phyloP scores from a whole-genome alignment of 2,888 invertebrate genomes.

The Drosophila fungiperda region DNA sequence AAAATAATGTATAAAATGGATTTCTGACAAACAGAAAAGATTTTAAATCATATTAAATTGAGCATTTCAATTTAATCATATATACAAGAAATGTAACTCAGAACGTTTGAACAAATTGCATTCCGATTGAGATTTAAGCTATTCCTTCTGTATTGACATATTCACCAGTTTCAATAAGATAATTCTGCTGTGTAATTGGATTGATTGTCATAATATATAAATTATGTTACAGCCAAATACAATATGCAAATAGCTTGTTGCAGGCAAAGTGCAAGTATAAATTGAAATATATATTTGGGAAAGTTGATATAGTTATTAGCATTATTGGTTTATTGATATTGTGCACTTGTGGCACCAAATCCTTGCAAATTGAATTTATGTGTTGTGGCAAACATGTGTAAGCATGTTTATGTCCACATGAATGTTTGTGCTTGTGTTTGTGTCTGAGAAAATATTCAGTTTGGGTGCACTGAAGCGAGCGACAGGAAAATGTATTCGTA shows the following conservation, averaged over 20 bases:
- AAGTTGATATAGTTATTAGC: slow-evolving; percentile 49
- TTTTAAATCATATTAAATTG: neutral
- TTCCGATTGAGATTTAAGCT: neutral
- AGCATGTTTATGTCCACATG: slow-evolving; percentile 31
- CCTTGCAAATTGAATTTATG: slow-evolving; percentile 64
- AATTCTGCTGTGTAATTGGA: slow-evolving; percentile 26
- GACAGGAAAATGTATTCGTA: slow-evolving; percentile 23
- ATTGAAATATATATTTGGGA: slow-evolving; percentile 18
- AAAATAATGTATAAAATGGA: neutral
- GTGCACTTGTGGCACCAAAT: slow-evolving; percentile 16
- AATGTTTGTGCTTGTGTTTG: slow-evolving; percentile 7
- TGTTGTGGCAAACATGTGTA: slow-evolving; percentile 43
- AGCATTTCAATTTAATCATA: neutral
- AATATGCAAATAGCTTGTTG: slow-evolving; percentile 6
- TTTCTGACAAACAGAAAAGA: neutral
- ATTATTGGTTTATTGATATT: slow-evolving; percentile 29
- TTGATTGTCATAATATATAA: slow-evolving; percentile 22
- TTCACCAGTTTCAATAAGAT: neutral
- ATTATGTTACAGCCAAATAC: slow-evolving; percentile 9
- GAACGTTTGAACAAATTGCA: neutral
- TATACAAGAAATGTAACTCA: neutral
- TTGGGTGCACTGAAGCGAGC: slow-evolving; percentile 45
- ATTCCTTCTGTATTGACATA: neutral
- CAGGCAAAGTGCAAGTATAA: neutral
- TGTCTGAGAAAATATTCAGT: slow-evolving; percentile 41